These are phyloP conservation scores for Chrysolina haemoptera DNA, from an alignment of 2,888 invertebrate genomes.

Conservation along the genomic window DNA sequence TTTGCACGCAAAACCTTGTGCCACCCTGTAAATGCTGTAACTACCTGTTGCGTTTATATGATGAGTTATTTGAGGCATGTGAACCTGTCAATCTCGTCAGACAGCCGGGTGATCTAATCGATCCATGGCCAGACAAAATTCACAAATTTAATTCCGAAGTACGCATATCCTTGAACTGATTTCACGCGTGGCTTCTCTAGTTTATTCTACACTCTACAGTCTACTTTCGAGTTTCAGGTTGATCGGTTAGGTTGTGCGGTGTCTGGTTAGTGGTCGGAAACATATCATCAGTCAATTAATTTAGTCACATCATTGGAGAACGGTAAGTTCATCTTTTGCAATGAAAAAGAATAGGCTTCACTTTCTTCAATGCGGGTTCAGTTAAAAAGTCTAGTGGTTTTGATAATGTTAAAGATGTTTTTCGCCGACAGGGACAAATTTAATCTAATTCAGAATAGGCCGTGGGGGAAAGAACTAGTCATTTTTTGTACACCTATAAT, in stretches of 20 bases:
- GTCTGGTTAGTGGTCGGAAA: not conserved
- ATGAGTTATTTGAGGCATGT: not conserved
- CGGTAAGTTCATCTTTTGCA: not conserved
- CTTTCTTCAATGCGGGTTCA: not conserved
- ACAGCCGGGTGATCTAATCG: not conserved
- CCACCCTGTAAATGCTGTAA: no score
- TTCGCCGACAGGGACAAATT: no score
- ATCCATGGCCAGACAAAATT: not conserved
- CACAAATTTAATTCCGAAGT: not conserved
- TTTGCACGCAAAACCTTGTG: no score
- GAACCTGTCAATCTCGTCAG: conserved; percentile 11
- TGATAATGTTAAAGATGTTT: no score
- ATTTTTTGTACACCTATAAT: no score
- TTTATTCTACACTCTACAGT: not conserved
- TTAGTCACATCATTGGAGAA: not conserved
- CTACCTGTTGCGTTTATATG: not conserved
- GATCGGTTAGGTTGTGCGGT: conserved; percentile 1
- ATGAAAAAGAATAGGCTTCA: not conserved
- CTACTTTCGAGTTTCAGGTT: conserved; percentile 2
- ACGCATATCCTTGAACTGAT: conserved; percentile 7
- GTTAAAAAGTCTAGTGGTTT: no score
- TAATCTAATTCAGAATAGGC: no score
- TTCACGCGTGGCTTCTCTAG: not conserved
- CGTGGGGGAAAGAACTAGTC: no score
- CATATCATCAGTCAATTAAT: not conserved